Evolutionary conservation across 2,797 vertebrate species (phyloP).

Genomic region (Etheostoma perlongum): DNA sequence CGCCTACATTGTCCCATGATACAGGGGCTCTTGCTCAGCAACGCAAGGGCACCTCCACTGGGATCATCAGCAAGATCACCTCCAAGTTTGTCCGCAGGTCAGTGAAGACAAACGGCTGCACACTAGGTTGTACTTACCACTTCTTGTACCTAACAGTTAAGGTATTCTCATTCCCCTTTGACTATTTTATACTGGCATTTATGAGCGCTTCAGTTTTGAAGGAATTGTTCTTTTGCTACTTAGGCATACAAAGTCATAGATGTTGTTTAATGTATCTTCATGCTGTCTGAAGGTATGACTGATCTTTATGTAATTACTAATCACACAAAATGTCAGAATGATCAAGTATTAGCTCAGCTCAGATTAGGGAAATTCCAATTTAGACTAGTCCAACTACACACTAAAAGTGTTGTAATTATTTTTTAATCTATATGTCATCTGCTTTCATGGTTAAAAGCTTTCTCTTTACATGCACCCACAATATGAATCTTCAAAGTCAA

Average conservation of each 20-base stretch:
- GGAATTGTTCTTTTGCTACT: background rate
- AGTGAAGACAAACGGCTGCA: slow-evolving; percentile 57
- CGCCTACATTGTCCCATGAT: slow-evolving; percentile 93
- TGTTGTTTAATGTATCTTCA: background rate
- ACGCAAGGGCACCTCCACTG: slow-evolving; percentile 94
- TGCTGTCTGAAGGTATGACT: background rate
- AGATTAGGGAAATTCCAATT: background rate
- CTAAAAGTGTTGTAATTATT: background rate
- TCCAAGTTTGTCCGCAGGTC: slow-evolving; percentile 99
- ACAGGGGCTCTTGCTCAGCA: slow-evolving; percentile 92
- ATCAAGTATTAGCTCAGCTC: background rate
- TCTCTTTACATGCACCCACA: background rate
- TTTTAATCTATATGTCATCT: background rate
- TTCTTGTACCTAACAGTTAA: background rate
- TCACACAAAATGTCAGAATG: background rate
- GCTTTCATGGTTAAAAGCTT: background rate
- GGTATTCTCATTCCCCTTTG: background rate
- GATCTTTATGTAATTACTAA: background rate
- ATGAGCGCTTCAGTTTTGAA: background rate
- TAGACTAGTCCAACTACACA: background rate
- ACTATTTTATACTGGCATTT: background rate
- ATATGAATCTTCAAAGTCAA: too few species aligned
- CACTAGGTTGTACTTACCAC: background rate
- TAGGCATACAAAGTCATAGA: slow-evolving; percentile 4
- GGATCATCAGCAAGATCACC: slow-evolving; percentile 98